Conservation (phyloP, 2,888 invertebrate species). For the Drosophila differens region DNA sequence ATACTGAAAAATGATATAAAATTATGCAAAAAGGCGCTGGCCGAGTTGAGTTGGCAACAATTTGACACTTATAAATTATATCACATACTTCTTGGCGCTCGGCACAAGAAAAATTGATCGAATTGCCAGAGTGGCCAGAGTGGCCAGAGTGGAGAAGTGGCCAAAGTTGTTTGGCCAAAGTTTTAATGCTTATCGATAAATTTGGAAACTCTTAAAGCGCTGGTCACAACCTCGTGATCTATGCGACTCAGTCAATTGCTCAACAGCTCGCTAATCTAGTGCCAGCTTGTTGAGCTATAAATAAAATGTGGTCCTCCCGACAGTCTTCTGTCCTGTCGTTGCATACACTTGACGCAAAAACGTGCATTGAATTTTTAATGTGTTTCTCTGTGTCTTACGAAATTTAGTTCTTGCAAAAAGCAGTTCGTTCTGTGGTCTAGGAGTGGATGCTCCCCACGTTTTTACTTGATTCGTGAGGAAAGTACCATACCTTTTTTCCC, state of each 20-base stretch:
- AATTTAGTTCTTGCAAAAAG: not conserved
- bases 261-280: slow-evolving; percentile 62
- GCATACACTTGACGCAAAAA: not conserved
- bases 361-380: not conserved
- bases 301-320: slow-evolving; percentile 46
- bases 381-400: not conserved
- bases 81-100: slow-evolving; percentile 69
- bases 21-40: slow-evolving; percentile 55
- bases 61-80: slow-evolving; percentile 78
- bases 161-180: slow-evolving; percentile 39
- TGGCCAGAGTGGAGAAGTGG: slow-evolving; percentile 22
- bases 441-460: not conserved
- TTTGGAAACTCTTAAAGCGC: slow-evolving; percentile 44
- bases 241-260: slow-evolving; percentile 41
- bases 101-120: slow-evolving; percentile 57
- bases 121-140: slow-evolving; percentile 37
- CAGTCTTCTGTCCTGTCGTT: slow-evolving; percentile 2
- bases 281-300: slow-evolving; percentile 79
- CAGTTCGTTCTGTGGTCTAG: not conserved
- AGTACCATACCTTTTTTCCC: too few species aligned
- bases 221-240: slow-evolving; percentile 44
- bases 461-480: not conserved
- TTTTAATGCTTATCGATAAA: slow-evolving; percentile 73
- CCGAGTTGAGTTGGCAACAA: slow-evolving; percentile 44
- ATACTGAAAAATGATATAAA: slow-evolving; percentile 67